Conservation (phyloP, 2,797 vertebrate species). For the Loris lydekkerianus region DNA sequence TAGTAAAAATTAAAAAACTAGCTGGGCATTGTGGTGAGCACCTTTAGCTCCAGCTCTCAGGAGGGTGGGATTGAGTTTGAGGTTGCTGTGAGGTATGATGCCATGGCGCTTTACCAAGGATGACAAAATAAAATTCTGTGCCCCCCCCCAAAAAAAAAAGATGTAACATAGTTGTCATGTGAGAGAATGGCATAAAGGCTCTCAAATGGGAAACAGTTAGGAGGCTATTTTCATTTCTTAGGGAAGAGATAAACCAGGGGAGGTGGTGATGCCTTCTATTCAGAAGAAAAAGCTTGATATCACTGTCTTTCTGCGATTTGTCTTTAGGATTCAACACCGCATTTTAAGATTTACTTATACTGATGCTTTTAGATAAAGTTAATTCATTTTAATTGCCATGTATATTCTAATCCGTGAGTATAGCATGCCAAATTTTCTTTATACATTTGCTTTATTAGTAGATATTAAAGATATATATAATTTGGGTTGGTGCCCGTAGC, state of each 20-base stretch:
- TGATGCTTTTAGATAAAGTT: conserved; percentile 25
- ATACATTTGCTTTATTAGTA: neutral
- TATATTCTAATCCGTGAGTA: neutral
- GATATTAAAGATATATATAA: neutral
- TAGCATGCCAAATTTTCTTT: neutral
- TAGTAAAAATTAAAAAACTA: too few relatives aligned
- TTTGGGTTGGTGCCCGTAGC: too few relatives aligned
- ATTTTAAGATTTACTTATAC: neutral
- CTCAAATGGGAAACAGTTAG: neutral
- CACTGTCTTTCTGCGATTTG: neutral
- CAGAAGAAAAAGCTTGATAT: neutral
- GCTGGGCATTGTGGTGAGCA: too few relatives aligned
- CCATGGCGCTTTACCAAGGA: too few relatives aligned
- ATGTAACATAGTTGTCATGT: neutral
- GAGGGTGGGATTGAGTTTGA: too few relatives aligned
- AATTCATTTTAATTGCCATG: neutral
- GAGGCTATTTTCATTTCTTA: neutral
- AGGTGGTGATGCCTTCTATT: neutral
- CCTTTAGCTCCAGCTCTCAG: too few relatives aligned
- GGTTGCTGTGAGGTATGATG: too few relatives aligned
- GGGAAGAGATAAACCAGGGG: neutral
- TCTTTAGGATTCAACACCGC: neutral
- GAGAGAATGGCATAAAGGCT: neutral
- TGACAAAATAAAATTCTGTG: too few relatives aligned
- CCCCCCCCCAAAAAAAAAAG: too few relatives aligned